Conservation (phyloP, 1,140 invertebrate species). For the Bombyx mandarina region DNA sequence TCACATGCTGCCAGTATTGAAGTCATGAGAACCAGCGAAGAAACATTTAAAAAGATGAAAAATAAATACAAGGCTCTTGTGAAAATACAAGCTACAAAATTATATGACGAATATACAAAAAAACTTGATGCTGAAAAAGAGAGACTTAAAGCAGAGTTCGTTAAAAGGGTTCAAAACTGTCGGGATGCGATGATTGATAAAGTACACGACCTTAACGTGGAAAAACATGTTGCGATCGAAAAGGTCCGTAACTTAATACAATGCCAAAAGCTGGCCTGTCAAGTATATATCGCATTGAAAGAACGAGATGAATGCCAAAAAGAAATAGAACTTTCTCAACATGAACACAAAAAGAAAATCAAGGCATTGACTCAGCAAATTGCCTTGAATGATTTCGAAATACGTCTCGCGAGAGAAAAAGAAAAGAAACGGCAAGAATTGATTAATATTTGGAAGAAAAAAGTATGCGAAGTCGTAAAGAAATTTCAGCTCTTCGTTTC, state of each 20-base stretch:
- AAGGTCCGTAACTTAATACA: constrained; percentile 39
- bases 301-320: constrained; percentile 42
- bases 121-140: constrained; percentile 34
- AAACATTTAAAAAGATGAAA: constrained; percentile 31
- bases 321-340: constrained; percentile 28
- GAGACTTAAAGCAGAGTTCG: constrained; percentile 34
- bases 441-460: constrained; percentile 43
- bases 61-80: constrained; percentile 25
- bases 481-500: constrained; percentile 52
- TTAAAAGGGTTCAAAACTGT: constrained; percentile 25
- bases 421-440: constrained; percentile 34
- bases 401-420: constrained; percentile 34
- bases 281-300: constrained; percentile 54
- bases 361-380: constrained; percentile 32
- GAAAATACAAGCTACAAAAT: constrained; percentile 38
- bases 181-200: constrained; percentile 22
- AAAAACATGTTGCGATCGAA: constrained; percentile 49
- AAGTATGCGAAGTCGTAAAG: constrained; percentile 51
- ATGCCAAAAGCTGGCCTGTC: constrained; percentile 54
- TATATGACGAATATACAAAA: constrained; percentile 35
- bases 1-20: constrained; percentile 31
- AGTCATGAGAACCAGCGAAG: constrained; percentile 31
- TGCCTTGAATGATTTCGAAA: constrained; percentile 38
- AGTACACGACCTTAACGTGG: constrained; percentile 47
- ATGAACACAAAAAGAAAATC: constrained; percentile 39